Base-by-base conservation (phyloP, 2,888 invertebrate genomes). In the Mylabris sibirica region DNA sequence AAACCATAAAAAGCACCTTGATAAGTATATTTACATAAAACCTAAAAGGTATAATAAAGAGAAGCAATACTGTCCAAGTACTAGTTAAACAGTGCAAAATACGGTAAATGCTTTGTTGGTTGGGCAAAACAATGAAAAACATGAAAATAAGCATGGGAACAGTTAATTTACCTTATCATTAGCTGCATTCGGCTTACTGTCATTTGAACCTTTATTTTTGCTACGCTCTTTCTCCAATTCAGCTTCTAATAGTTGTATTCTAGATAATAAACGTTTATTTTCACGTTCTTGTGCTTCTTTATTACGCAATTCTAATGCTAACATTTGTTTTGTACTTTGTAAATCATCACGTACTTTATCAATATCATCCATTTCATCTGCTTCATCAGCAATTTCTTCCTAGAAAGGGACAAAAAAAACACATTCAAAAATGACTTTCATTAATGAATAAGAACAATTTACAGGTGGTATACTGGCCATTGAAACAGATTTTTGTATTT, bases 281-380 rank as follows among this genome's bases (percentile, higher is more conserved):
- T 96, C 96, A 79, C 94, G 76, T 22, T 81, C 81, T 74, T 94
- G 89, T 0, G 92, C 93, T 84, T 95, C 95, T 80, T 95, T 95
- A 80, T 94, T 94, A 79, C 90, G 88, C 76, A 96, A 86, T 85
- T 96, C 96, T 68, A 95, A 88, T 14, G 95, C 95, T 71, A 96
- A 86, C 88, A 96, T 91, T 86, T 96, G 96, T 84, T 96, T 96
- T 8, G 95, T 95, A 68, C 95, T 95, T 82, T 96, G 96, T 49
- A 96, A 88, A 83, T 96, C 96, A 81, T 96, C 96, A 76, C 96
- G 89, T 20, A 95, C 92, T 81, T 93, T 94, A 80, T 96, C 96
- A 76, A 96, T 96, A 80, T 96, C 96, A 77, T 96, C 96, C 88
- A 95, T 90, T 80, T 96, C 96, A 81, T 96, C 95, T 17, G 89